A percentile compares a stretch with the other conserved stretches of the same genome.
phyloP scores from a whole-genome alignment of 2,888 invertebrate species.

The Coremacera marginata region DNA sequence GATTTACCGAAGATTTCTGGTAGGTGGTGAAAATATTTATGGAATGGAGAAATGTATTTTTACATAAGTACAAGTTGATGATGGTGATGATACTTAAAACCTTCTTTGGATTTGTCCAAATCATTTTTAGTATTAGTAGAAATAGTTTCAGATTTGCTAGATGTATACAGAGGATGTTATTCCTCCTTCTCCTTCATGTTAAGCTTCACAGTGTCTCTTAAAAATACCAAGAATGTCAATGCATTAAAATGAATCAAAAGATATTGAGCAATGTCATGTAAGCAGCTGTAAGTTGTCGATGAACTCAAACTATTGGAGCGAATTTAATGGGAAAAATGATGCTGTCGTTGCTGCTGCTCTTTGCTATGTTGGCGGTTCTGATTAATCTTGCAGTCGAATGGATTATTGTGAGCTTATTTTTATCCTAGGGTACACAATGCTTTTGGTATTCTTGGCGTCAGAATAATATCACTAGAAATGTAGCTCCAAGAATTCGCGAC shows the following conservation, averaged over 20 bases:
- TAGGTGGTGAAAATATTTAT: not conserved
- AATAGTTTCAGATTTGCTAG: slow-evolving; percentile 10
- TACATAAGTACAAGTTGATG: not conserved
- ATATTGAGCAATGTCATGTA: not conserved
- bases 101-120: slow-evolving; percentile 24
- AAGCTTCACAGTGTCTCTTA: not conserved
- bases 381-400: slow-evolving; percentile 21
- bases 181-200: not conserved
- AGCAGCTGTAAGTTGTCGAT: not conserved
- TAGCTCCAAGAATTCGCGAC: not conserved
- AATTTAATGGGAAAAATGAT: not conserved
- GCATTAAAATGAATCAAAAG: slow-evolving; percentile 4
- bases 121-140: slow-evolving; percentile 17
- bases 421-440: not conserved
- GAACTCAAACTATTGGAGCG: slow-evolving; percentile 1
- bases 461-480: not conserved
- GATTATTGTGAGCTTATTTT: slow-evolving; percentile 7
- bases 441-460: not conserved
- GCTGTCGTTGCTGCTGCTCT: not conserved
- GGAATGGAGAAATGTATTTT: not conserved
- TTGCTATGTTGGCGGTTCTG: not conserved
- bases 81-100: not conserved
- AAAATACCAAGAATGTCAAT: slow-evolving; percentile 5
- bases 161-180: not conserved
- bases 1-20: not conserved